Evolutionary conservation across 2,888 invertebrate genomes (phyloP).

Genomic region (Brenthis daphne): DNA sequence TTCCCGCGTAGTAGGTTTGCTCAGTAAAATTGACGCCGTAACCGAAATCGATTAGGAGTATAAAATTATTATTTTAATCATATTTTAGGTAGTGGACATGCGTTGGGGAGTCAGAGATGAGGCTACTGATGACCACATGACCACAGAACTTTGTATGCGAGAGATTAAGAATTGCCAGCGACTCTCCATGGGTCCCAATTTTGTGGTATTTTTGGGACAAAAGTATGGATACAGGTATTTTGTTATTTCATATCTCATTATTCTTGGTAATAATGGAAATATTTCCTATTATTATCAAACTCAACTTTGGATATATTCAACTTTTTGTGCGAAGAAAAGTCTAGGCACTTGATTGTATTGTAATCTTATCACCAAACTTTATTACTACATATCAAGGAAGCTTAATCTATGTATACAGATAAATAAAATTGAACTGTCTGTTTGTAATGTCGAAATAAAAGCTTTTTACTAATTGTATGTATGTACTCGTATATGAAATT

Average conservation of each 20-base stretch:
- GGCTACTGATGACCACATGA: slow-evolving; percentile 99
- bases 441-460: no score
- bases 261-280: not conserved
- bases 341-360: no score
- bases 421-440: no score
- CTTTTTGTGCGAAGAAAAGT: no score
- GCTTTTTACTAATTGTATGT: no score
- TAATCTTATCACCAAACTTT: no score
- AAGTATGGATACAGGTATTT: slow-evolving; percentile 94
- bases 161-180: slow-evolving; percentile 99
- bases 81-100: slow-evolving; percentile 96
- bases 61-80: not conserved
- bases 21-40: not conserved
- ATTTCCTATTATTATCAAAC: no score
- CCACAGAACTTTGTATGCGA: slow-evolving; percentile 98
- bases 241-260: not conserved
- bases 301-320: no score
- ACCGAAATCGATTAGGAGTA: not conserved
- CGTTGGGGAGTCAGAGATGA: slow-evolving; percentile 99
- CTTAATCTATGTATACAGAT: no score
- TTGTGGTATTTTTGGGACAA: slow-evolving; percentile 98
- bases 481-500: no score
- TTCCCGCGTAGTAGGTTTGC: no score
- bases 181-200: slow-evolving; percentile 98
- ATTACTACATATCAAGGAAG: no score